Evolutionary conservation across 2,888 invertebrate species (phyloP), one percentile per base, ranked within the genome.

Genomic region (Diploptera punctata): DNA sequence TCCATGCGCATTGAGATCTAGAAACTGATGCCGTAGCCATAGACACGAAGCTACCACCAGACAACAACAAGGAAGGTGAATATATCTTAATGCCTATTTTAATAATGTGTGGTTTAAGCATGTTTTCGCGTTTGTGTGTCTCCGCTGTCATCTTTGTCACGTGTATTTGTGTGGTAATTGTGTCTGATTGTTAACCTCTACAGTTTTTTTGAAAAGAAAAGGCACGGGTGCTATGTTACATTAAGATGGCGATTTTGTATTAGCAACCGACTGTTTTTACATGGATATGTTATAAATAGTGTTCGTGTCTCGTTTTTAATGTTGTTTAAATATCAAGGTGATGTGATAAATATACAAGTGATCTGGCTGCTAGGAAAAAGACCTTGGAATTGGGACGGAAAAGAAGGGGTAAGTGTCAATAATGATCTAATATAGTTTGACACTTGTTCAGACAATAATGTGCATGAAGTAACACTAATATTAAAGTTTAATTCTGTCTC

Each of bases 11-110:
- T 44, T 71, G 61, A 70, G 71, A 73, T 76, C 73, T 74, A 76
- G 75, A 73, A 75, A 76, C 74, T 75, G 76, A 76, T 76, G 76
- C 76, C 75, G 76, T 76, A 76, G 76, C 74, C 76, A 76, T 76
- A 76, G 76, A 73, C 73, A 74, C 73, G 71, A 74, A 74, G 71
- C 72, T 71, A 67, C 72, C 72, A 72, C 44, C 69, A 73, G 67
- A 73, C 76, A 76, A 76, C 76, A 76, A 75, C 73, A 71, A 70
- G 69, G 68, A 70, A 74, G 75, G 74, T 74, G 74, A 75, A 74
- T 74, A 74, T 73, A 60, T 71, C 68, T 69, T 65, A 43, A 47
- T 43, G 67, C 62, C 31, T 65, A 16, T 72, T 43, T 73, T 60
- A 19, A 65, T 68, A 68, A 49, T 74, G 65, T 70, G 68, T 73